Percentiles rank a stretch among this genome's conserved stretches.
Conservation (phyloP, 2,888 invertebrate species). For the Lysandra bellargus region DNA sequence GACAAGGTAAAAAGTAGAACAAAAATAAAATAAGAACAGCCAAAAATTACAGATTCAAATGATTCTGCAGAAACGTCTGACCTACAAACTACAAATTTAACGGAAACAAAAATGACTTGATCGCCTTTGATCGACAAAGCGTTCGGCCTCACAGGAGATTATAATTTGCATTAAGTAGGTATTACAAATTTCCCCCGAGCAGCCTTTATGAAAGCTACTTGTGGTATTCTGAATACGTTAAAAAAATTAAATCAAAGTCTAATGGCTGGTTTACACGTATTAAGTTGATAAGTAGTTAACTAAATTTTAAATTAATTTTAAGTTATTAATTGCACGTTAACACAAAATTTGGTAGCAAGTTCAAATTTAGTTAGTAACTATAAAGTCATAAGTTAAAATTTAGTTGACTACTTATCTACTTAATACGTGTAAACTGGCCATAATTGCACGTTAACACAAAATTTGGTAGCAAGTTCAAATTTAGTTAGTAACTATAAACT, state of each 20-base stretch:
- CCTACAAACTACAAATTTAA: not conserved
- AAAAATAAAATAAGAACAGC: not conserved
- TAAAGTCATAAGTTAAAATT: no score
- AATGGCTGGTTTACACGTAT: no score
- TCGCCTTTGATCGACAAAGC: conserved; percentile 7
- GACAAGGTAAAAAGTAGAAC: not conserved
- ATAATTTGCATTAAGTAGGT: conserved; percentile 29
- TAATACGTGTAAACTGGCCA: no score
- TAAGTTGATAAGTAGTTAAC: no score
- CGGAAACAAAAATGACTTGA: conserved; percentile 4
- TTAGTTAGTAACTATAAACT: no score
- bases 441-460: no score
- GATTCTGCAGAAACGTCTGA: not conserved
- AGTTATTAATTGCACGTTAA: no score
- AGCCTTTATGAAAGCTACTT: not conserved
- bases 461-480: no score
- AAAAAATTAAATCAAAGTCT: not conserved
- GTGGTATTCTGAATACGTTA: not conserved
- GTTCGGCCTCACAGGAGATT: conserved; percentile 1
- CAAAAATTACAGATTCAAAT: not conserved
- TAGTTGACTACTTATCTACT: no score
- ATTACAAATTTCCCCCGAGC: not conserved
- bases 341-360: no score
- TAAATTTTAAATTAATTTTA: no score
- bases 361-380: no score